Base-by-base conservation (phyloP, 2,888 invertebrate species). In the Nemotelus pantherinus region DNA sequence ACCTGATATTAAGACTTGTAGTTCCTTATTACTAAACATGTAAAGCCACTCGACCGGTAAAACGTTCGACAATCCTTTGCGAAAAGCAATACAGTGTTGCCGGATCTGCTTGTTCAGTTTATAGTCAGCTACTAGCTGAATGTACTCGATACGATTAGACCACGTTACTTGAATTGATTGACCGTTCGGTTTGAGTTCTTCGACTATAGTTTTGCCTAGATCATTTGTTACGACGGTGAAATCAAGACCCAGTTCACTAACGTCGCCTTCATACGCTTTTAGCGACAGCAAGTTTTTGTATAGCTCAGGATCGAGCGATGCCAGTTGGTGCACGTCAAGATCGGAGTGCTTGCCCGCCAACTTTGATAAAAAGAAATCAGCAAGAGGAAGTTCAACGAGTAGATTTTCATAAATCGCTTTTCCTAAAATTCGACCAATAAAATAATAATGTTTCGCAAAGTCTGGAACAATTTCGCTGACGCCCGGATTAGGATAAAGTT, bases 401-500 rank as follows among this genome's bases (percentile, higher is more conserved):
- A 98, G 90, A 87, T 97, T 97, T 86, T 98, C 98, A 88, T 97
- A 98, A 70, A 99, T 88, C 0, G 98, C 97, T 90, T 98, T 98
- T 60, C 97, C 98, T 45, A 98, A 87, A 88, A 98, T 94, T 78
- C 98, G 90, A 7, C 99, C 99, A 76, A 98, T 93, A 84, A 99
- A 98, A 86, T 92, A 97, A 85, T 95, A 99, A 87, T 99, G 99
- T 83, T 94, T 92, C 0, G 91, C 91, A 84, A 92, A 97, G 85
- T 97, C 94, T 47, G 94, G 93, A 57, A 95, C 92, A n/a, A 97
- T 88, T 77, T 97, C 89, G 82, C 93, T 92, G 3, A 97, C 96
- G 71, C 95, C 94, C 0, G 99, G 99, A 88, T 98, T 99, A 0
- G 99, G 99, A 86, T 98, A 99, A 55, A 99, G 88, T 88, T 96